Percentiles rank a stretch among this genome's conserved stretches.
phyloP scores from a whole-genome alignment of 2,113 vertebrate species.

The Empidonax alnorum region DNA sequence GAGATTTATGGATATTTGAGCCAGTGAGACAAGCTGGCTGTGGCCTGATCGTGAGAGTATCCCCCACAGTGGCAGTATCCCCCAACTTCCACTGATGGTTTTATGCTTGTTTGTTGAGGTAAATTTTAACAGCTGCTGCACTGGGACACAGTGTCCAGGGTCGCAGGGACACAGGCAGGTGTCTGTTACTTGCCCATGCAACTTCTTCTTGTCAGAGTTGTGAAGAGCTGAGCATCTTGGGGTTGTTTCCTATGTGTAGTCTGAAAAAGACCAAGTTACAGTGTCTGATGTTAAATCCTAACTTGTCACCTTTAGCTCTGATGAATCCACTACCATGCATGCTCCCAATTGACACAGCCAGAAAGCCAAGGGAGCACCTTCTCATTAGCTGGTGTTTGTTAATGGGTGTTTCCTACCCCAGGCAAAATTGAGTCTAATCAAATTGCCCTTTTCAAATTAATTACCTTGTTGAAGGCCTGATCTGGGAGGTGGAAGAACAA shows the following conservation, averaged over 20 bases:
- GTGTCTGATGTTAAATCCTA: neutral
- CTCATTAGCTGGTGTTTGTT: neutral
- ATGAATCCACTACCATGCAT: neutral
- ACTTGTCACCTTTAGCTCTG: neutral
- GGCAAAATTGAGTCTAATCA: conserved; percentile 30
- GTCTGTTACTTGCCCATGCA: neutral
- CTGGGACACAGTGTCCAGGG: neutral
- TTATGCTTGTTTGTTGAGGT: neutral
- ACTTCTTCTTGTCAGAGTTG: neutral
- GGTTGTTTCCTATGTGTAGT: neutral
- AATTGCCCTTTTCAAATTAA: conserved; percentile 32
- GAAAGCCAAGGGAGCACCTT: neutral
- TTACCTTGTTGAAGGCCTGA: neutral
- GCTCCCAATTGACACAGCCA: neutral
- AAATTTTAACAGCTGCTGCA: neutral
- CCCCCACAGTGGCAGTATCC: neutral
- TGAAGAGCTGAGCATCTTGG: neutral
- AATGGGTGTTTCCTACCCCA: neutral
- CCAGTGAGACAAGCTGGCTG: neutral
- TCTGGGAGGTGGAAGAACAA: neutral
- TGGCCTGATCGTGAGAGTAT: neutral
- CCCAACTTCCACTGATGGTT: neutral
- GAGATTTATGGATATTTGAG: neutral
- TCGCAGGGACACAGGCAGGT: neutral
- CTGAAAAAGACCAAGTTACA: neutral